Evolutionary conservation across 2,113 vertebrate species (phyloP), one percentile per base, ranked within the genome.

Genomic region (Microtus montanus): DNA sequence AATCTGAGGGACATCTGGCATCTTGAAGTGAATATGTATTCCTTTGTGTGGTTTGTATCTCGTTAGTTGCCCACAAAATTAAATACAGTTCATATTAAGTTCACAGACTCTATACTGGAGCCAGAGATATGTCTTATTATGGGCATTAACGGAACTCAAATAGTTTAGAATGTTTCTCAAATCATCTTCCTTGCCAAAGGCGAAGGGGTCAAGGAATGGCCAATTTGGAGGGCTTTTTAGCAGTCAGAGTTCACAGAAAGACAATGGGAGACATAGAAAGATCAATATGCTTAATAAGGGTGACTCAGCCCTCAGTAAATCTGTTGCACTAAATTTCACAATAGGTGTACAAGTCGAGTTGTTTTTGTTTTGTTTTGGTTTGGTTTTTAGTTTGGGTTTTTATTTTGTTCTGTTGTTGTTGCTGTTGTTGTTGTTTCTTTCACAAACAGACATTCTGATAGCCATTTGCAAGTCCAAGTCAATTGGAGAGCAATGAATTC

Each of bases 391-490:
- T 22, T 73, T 41, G 5, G n/a, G 68, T 14, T 74, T 75, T 44
- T 20, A 19, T 58, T 12, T 24, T 26, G 10, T 26, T 58, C 13
- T 58, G 19, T 20, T 20, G 19, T 58, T 58, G 17, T 20, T 58
- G 54, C 13, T 58, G 54, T 7, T 20, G 19, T 58, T 58, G 54
- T 58, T 58, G 54, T 58, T 6, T 91, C 78, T 89, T 89, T 49
- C 52, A 95, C 75, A 68, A 93, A 68, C 82, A 38, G 26, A 94
- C 61, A 88, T 7, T 93, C 71, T 95, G 87, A 58, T 92, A 96
- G 88, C 66, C 71, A 94, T 95, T 92, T 96, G 82, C 77, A 97
- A 96, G 93, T 90, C 87, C 64, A 94, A 96, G 92, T 97, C 94
- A 93, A 52, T 75, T 41, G 90, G 54, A 97, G 95, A 90, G 85